phyloP scores from a whole-genome alignment of 2,888 invertebrate genomes.

The Catocala fraxini region DNA sequence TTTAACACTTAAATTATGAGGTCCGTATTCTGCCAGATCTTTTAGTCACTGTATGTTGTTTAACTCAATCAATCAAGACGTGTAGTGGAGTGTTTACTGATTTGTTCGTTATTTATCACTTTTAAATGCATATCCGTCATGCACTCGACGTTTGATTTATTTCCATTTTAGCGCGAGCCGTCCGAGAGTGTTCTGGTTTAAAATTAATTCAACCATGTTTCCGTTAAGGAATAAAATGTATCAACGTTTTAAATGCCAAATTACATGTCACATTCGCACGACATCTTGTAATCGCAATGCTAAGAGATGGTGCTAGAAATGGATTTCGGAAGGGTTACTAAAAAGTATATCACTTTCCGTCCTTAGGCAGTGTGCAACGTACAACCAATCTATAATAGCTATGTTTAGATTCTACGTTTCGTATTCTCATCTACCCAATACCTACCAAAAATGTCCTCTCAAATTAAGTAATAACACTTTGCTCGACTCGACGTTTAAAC shows the following conservation, averaged over 20 bases:
- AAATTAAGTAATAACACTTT: too few relatives aligned
- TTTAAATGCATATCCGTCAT: slow-evolving; percentile 31
- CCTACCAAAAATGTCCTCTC: too few relatives aligned
- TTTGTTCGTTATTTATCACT: slow-evolving; percentile 11
- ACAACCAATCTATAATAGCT: too few relatives aligned
- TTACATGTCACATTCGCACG: too few relatives aligned
- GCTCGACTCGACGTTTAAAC: too few relatives aligned
- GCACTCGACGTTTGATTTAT: slow-evolving; percentile 53
- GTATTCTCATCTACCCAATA: too few relatives aligned
- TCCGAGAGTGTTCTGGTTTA: slow-evolving; percentile 72
- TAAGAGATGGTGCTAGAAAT: too few relatives aligned
- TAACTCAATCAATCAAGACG: slow-evolving; percentile 11
- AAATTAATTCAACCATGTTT: slow-evolving; percentile 55
- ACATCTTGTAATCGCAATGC: too few relatives aligned
- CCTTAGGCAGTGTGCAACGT: too few relatives aligned
- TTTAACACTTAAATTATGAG: slow-evolving; percentile 38
- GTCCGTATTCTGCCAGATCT: slow-evolving; percentile 11
- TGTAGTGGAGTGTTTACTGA: slow-evolving; percentile 6
- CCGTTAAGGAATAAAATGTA: slow-evolving; percentile 44
- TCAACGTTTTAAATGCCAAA: neutral
- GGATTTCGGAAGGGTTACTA: too few relatives aligned
- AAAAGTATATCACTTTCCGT: too few relatives aligned
- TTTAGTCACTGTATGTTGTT: slow-evolving; percentile 10
- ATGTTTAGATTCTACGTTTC: too few relatives aligned
- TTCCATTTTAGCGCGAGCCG: slow-evolving; percentile 55